Base-by-base conservation (phyloP, 2,888 invertebrate species). In the Stenodema calcarata region DNA sequence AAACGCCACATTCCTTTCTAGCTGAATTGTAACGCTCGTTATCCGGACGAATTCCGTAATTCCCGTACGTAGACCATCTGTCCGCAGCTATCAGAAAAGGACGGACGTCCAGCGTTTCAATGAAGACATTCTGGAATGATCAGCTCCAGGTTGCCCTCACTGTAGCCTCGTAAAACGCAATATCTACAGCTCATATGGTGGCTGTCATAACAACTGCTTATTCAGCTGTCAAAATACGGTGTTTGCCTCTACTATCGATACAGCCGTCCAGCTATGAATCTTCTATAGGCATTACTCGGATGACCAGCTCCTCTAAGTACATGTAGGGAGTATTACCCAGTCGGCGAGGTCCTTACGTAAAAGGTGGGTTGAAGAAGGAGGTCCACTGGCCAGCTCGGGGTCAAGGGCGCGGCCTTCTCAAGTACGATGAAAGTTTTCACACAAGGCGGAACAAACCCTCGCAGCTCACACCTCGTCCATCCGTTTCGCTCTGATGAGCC, bases 361-460 rank as follows among this genome's bases (percentile, higher is more conserved):
- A 75, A 69, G 42, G 42, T 7, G 18, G 78, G 44, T 27, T 30
- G 35, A 75, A 78, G 42, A 75, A 78, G 42, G 78, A 75, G 42
- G 78, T 27, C 78, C 41, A 42, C 16, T n/a, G 41, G 76, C 41
- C 42, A n/a, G 76, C 76, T 16, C 2, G 84, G 84, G 84, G 84
- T 84, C 84, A 84, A 84, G 84, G 84, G 73, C 75, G 44, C 84
- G 84, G 41, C 84, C 84, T 84, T 84, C 84, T 84, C 84, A 84
- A 84, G 84, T 84, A 84, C 84, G 84, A 42, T 69, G 82, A 82
- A 82, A 80, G 82, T 69, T 69, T 47, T 80, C 54, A 47, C 18
- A 44, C 80, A 2, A 73, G 35, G 73, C 35, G 73, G 18, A 62
- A 62, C 62, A 23, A 62, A 62, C 2, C 11, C 62, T 23, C 23